Conservation (phyloP, 2,888 invertebrate genomes). For the Zaprionus obscuricornis region DNA sequence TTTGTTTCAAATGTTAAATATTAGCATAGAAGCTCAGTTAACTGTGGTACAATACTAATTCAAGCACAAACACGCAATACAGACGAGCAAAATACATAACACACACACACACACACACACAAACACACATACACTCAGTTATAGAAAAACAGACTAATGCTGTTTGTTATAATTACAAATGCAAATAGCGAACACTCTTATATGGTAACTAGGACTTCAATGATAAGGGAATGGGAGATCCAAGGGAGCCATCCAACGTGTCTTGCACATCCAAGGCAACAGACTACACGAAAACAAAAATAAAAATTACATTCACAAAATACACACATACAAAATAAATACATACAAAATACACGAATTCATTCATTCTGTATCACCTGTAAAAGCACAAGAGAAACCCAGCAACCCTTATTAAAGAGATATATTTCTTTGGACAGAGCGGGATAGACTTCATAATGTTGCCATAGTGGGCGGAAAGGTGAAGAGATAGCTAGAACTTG, state of each 20-base stretch:
- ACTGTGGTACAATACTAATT: slow-evolving; percentile 68
- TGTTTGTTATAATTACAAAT: slow-evolving; percentile 83
- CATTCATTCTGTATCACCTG: slow-evolving; percentile 53
- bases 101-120: slow-evolving; percentile 22
- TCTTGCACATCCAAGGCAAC: slow-evolving; percentile 13
- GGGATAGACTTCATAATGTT: slow-evolving; percentile 48
- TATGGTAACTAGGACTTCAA: no score
- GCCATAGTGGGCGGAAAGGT: slow-evolving; percentile 4
- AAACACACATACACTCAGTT: slow-evolving; percentile 13
- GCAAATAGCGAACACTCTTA: slow-evolving; percentile 79
- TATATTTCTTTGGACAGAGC: background rate
- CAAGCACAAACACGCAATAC: slow-evolving; percentile 55
- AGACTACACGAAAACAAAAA: slow-evolving; percentile 51
- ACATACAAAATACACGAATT: no score
- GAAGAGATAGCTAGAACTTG: slow-evolving; percentile 28
- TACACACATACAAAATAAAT: no score
- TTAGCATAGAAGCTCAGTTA: slow-evolving; percentile 49
- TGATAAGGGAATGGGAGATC: no score
- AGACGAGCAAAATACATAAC: slow-evolving; percentile 17
- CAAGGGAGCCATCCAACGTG: slow-evolving; percentile 30
- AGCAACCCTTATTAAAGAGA: slow-evolving; percentile 50
- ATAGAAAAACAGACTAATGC: slow-evolving; percentile 70
- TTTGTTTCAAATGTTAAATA: slow-evolving; percentile 53
- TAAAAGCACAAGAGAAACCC: slow-evolving; percentile 57
- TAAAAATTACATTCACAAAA: no score